Evolutionary conservation across 2,797 vertebrate species (phyloP).

Genomic region (Chaenodraco wilsoni): DNA sequence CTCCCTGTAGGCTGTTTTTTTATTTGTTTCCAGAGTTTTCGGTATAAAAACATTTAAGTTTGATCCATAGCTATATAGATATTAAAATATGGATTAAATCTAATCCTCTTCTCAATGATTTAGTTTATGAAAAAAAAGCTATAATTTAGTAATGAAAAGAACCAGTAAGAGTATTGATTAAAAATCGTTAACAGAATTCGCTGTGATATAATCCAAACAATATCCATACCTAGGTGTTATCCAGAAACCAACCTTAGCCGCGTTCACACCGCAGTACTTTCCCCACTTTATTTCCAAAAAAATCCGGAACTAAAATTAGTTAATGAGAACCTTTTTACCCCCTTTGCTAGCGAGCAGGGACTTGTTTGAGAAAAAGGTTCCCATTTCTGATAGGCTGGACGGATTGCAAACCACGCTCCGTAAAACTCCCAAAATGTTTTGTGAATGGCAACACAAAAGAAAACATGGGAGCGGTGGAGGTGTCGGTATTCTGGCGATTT

Average conservation of each 20-base stretch:
- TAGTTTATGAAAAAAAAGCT: neutral
- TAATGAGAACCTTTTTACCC: too few relatives aligned
- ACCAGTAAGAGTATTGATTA: neutral
- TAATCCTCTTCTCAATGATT: neutral
- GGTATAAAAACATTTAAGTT: neutral
- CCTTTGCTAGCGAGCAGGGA: too few relatives aligned
- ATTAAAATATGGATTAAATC: neutral
- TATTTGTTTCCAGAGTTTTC: neutral
- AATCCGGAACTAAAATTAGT: too few relatives aligned
- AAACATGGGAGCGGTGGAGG: too few relatives aligned
- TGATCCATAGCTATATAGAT: neutral
- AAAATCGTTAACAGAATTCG: neutral
- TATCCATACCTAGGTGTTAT: neutral
- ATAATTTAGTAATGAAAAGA: neutral
- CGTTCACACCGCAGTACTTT: too few relatives aligned
- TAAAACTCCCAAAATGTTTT: too few relatives aligned
- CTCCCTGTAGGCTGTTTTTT: neutral
- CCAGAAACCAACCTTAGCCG: constrained; percentile 4
- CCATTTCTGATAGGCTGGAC: too few relatives aligned
- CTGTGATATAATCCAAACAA: neutral
- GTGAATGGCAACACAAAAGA: too few relatives aligned
- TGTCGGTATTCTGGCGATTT: too few relatives aligned
- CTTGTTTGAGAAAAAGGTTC: too few relatives aligned
- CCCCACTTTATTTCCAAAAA: too few relatives aligned
- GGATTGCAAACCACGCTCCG: too few relatives aligned